A percentile compares a stretch with the other conserved stretches of the same genome.
phyloP scores from a whole-genome alignment of 2,888 invertebrate species.

The Pteria penguin region DNA sequence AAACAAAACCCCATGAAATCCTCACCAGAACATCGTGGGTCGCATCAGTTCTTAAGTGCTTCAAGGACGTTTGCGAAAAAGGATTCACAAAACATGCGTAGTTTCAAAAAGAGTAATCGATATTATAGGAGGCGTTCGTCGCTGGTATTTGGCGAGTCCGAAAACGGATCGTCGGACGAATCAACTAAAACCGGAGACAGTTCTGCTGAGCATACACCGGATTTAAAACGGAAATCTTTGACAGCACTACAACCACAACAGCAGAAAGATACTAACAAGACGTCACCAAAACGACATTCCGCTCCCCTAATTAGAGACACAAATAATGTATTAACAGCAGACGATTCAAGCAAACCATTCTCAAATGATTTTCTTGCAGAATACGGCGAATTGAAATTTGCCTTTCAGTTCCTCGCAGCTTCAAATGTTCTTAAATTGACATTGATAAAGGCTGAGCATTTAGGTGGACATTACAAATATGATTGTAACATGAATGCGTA shows the following conservation, averaged over 20 bases:
- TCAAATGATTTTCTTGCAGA: constrained; percentile 53
- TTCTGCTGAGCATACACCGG: constrained; percentile 12
- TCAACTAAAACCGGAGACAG: background rate
- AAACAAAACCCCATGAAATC: background rate
- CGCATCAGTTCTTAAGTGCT: background rate
- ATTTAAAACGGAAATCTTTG: background rate
- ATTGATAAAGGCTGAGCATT: constrained; percentile 74
- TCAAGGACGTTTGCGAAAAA: constrained; percentile 6
- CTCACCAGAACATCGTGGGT: constrained; percentile 5
- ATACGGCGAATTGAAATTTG: constrained; percentile 76
- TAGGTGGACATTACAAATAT: constrained; percentile 76
- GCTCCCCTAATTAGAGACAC: constrained; percentile 55
- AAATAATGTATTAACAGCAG: constrained; percentile 19
- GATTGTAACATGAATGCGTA: constrained; percentile 78
- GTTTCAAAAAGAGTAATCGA: constrained; percentile 8
- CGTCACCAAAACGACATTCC: constrained; percentile 62
- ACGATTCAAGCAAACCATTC: constrained; percentile 36
- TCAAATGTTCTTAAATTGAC: constrained; percentile 79
- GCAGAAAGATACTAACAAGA: constrained; percentile 14
- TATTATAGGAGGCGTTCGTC: constrained; percentile 68
- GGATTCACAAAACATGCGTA: background rate
- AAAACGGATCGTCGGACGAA: constrained; percentile 22
- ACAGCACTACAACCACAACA: constrained; percentile 10
- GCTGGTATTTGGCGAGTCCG: constrained; percentile 49
- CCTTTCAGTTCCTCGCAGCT: constrained; percentile 80